Percentiles rank a stretch among this genome's conserved stretches.
These are phyloP conservation scores for Axinella damicornis DNA, from an alignment of 37 sponge, comb jelly and placozoan genomes.

Conservation along the genomic window DNA sequence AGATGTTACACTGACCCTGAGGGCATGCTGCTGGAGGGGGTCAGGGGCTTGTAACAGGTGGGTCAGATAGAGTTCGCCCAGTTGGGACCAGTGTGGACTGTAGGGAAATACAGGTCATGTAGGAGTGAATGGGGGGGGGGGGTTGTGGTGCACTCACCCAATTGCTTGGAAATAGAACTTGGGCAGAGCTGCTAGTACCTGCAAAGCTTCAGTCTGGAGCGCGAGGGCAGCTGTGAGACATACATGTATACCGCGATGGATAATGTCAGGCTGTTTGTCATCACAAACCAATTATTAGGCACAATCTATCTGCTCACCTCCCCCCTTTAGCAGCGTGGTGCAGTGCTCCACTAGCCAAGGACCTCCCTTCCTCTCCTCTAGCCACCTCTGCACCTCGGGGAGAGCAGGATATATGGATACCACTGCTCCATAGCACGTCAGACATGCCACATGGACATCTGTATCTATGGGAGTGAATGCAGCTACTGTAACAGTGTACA, in stretches of 20 bases:
- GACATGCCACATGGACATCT: slow-evolving; percentile 63
- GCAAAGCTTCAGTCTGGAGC: slow-evolving; percentile 50
- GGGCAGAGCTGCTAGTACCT: slow-evolving; percentile 51
- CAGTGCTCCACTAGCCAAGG: slow-evolving; percentile 62
- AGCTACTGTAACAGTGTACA: too few relatives aligned
- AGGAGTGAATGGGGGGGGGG: too few relatives aligned
- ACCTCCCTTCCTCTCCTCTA: background rate
- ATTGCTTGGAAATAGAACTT: slow-evolving; percentile 60
- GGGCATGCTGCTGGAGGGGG: slow-evolving; percentile 47
- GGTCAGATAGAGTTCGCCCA: slow-evolving; percentile 38
- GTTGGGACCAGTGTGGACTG: slow-evolving; percentile 16
- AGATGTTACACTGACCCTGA: slow-evolving; percentile 35
- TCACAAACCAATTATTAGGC: background rate
- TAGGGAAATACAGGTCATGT: too few relatives aligned
- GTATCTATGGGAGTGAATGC: slow-evolving; percentile 50
- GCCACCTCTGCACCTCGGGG: slow-evolving; percentile 68
- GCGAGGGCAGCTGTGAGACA: background rate
- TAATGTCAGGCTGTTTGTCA: too few relatives aligned
- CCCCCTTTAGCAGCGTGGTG: slow-evolving; percentile 10
- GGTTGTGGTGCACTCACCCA: background rate
- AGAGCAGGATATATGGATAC: slow-evolving; percentile 51
- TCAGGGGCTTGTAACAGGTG: slow-evolving; percentile 10
- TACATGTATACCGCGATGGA: too few relatives aligned
- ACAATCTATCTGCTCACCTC: slow-evolving; percentile 21
- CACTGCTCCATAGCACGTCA: slow-evolving; percentile 67